Evolutionary conservation across 1,140 invertebrate genomes (phyloP), one percentile per base, ranked within the genome.

Genomic region (Drosophila persimilis): DNA sequence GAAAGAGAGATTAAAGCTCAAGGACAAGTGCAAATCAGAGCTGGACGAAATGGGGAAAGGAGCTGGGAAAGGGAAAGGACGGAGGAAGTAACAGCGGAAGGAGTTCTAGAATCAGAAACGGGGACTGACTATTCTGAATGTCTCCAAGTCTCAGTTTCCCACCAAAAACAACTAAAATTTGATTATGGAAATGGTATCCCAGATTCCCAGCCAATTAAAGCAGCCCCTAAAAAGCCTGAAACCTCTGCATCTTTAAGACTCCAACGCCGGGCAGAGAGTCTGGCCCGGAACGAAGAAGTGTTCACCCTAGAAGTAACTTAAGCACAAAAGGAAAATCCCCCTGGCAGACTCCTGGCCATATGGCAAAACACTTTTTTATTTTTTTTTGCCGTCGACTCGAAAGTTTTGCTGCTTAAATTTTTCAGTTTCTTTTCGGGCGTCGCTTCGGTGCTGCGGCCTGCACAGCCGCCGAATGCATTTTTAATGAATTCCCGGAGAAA

Each of bases 401-500:
- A 66, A 75, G 56, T 45, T 70, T 77, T 29, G 35, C 64, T 66
- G 48, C 75, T 65, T 70, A 61, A 75, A 78, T 76, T 77, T 71
- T 72, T 60, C 66, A 77, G 65, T 77, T 77, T 70, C 74, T 74
- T 73, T 70, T 77, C 20, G 47, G 35, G 35, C 35, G 35, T 24
- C 47, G 59, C 50, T 73, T 73, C 58, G 24, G 24, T 63, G 56
- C 60, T 65, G 71, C 71, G 61, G 58, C 35, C 35, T 39, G 35
- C 35, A 39, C 35, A 39, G 35, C 35, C 35, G 35, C 11, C 59
- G 74, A 78, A 75, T 78, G 75, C 75, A 78, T 78, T 78, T 78
- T 78, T 78, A 78, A 78, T 78, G 75, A 78, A 76, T 78, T 73
- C 73, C 61, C 8, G 11, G 44, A 39, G 64, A 53, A 75, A 77